These are phyloP conservation scores for Chelon labrosus DNA, from an alignment of 2,797 vertebrate species.

Conservation along the genomic window DNA sequence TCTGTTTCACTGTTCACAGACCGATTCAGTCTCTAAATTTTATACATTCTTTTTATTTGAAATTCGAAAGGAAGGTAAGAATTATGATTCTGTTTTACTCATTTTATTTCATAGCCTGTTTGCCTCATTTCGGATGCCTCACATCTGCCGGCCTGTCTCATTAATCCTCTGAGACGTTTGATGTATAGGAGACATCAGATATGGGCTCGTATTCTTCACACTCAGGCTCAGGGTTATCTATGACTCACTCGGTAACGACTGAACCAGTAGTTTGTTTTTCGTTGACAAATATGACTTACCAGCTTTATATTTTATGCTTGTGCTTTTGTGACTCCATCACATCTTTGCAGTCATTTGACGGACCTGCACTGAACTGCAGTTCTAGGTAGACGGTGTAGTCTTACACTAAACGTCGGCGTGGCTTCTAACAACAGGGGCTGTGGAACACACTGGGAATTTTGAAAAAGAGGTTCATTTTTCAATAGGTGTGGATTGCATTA, in stretches of 20 bases:
- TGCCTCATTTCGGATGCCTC: neutral
- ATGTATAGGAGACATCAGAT: constrained; percentile 12
- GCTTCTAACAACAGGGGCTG: neutral
- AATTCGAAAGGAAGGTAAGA: neutral
- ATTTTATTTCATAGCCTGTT: constrained; percentile 12
- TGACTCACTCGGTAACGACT: constrained; percentile 41
- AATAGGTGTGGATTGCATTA: constrained; percentile 30
- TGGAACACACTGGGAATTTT: neutral
- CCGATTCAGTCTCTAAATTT: neutral
- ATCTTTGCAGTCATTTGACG: neutral
- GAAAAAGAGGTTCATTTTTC: neutral
- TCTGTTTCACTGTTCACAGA: neutral
- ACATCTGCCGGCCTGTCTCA: neutral
- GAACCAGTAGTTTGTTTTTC: constrained; percentile 13
- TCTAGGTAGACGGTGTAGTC: neutral
- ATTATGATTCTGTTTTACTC: neutral
- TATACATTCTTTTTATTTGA: constrained; percentile 5
- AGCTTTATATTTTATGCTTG: neutral
- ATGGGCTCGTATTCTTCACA: constrained; percentile 23
- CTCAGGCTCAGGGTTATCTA: constrained; percentile 6
- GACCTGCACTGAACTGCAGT: neutral
- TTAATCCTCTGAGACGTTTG: constrained; percentile 5
- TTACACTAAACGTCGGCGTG: neutral
- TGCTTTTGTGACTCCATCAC: neutral
- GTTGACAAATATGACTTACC: constrained; percentile 6